Conservation (phyloP, 1,140 invertebrate species). For the Heliconius congener region DNA sequence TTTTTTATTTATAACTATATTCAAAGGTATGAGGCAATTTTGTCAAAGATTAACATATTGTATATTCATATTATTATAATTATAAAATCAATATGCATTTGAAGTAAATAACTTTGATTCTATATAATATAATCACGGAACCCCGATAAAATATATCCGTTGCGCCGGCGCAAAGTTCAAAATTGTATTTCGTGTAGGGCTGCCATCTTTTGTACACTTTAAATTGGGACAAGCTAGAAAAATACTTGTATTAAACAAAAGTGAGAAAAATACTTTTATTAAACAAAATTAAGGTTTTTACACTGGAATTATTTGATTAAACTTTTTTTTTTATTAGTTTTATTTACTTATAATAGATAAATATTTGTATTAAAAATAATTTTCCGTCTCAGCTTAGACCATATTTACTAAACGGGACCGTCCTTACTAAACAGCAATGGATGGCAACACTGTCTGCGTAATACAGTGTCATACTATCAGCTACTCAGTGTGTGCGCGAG, state of each 20-base stretch:
- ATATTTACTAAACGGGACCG: not conserved
- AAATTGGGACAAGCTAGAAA: not conserved
- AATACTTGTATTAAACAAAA: too few species aligned
- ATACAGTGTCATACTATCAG: conserved; percentile 41
- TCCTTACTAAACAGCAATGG: not conserved
- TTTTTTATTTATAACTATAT: too few species aligned
- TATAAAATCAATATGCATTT: conserved; percentile 2
- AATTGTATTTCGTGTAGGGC: conserved; percentile 37
- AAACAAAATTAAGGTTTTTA: too few species aligned
- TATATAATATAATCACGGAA: conserved; percentile 36
- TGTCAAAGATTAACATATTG: not conserved
- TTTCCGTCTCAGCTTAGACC: too few species aligned
- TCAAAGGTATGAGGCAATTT: not conserved
- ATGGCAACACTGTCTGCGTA: conserved; percentile 18
- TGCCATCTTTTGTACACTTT: not conserved
- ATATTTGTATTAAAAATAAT: too few species aligned
- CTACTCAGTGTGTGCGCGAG: conserved; percentile 53
- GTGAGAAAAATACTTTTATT: too few species aligned
- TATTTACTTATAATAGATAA: too few species aligned
- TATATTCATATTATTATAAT: conserved; percentile 5
- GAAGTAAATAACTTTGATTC: conserved; percentile 13
- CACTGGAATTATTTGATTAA: too few species aligned
- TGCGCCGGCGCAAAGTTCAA: conserved; percentile 62
- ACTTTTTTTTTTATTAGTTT: too few species aligned
- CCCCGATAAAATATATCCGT: conserved; percentile 43